phyloP scores from a whole-genome alignment of 2,113 vertebrate genomes.

The Melanotaenia duboulayi region DNA sequence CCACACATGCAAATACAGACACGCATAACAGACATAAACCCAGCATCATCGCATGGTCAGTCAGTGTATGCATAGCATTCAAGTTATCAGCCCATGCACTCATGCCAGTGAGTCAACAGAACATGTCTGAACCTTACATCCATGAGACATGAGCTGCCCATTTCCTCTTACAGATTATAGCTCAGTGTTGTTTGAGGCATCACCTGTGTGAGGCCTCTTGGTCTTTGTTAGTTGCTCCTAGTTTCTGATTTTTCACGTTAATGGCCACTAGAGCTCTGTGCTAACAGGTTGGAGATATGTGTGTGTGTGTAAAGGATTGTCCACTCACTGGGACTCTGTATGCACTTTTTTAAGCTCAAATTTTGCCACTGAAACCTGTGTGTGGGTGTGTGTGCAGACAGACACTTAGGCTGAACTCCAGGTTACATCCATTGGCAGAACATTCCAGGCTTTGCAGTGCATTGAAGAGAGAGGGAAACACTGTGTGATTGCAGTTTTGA shows the following conservation, averaged over 20 bases:
- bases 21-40: slow-evolving; percentile 42
- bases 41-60: slow-evolving; percentile 37
- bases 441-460: slow-evolving; percentile 78
- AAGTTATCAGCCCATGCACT: slow-evolving; percentile 3
- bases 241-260: not conserved
- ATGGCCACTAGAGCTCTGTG: not conserved
- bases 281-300: not conserved
- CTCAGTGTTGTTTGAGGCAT: slow-evolving; percentile 22
- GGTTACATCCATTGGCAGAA: slow-evolving; percentile 76
- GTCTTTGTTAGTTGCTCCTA: not conserved
- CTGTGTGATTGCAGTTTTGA: slow-evolving; percentile 68
- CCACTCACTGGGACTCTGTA: not conserved
- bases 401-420: slow-evolving; percentile 52
- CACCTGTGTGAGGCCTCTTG: slow-evolving; percentile 42
- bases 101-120: slow-evolving; percentile 43
- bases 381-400: slow-evolving; percentile 8
- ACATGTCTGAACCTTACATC: slow-evolving; percentile 3
- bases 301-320: not conserved
- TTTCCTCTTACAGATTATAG: slow-evolving; percentile 14
- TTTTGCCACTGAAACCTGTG: not conserved
- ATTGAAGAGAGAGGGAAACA: slow-evolving; percentile 53
- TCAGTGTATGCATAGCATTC: slow-evolving; percentile 21
- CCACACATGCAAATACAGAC: slow-evolving; percentile 68
- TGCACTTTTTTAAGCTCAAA: not conserved
- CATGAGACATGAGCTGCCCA: slow-evolving; percentile 16